Percentiles rank a stretch among this genome's conserved stretches.
Conservation (phyloP, 35 echinoderm and acorn worm genomes). For the Patiria miniata region DNA sequence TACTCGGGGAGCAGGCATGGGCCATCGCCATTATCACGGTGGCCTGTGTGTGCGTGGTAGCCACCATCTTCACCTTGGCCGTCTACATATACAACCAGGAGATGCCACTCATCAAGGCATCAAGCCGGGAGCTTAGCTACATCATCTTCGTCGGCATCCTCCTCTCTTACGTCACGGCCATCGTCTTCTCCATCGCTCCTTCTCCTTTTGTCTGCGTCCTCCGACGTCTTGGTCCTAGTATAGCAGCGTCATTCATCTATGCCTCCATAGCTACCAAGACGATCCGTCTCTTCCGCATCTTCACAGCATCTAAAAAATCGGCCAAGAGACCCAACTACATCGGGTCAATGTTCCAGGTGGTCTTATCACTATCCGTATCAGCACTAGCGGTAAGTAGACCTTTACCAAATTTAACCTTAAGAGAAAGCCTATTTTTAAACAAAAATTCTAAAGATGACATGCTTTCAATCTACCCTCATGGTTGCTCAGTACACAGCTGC, state of each 20-base stretch:
- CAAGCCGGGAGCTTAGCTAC: slow-evolving; percentile 90
- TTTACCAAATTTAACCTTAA: too few relatives aligned
- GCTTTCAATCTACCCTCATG: neutral
- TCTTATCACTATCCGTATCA: slow-evolving; percentile 57
- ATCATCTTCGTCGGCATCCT: slow-evolving; percentile 69
- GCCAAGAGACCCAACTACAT: slow-evolving; percentile 90
- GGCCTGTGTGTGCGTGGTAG: slow-evolving; percentile 43
- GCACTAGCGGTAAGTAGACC: slow-evolving; percentile 69
- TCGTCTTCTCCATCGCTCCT: slow-evolving; percentile 56
- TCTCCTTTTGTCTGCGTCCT: slow-evolving; percentile 60
- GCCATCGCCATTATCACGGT: slow-evolving; percentile 51
- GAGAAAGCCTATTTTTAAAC: too few relatives aligned
- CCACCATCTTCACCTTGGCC: slow-evolving; percentile 44
- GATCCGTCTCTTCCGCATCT: slow-evolving; percentile 88
- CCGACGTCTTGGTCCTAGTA: slow-evolving; percentile 60
- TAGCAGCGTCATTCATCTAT: slow-evolving; percentile 78
- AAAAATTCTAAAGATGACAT: neutral
- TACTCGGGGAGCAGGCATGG: slow-evolving; percentile 32
- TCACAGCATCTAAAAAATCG: slow-evolving; percentile 70
- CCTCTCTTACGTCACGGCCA: slow-evolving; percentile 63
- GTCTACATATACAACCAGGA: slow-evolving; percentile 78
- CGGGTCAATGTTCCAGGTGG: slow-evolving; percentile 80
- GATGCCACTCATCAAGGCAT: slow-evolving; percentile 86
- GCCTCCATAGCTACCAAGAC: slow-evolving; percentile 84
- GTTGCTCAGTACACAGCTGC: neutral